Conservation (phyloP, 2,888 invertebrate species). For the Nomada fucata region DNA sequence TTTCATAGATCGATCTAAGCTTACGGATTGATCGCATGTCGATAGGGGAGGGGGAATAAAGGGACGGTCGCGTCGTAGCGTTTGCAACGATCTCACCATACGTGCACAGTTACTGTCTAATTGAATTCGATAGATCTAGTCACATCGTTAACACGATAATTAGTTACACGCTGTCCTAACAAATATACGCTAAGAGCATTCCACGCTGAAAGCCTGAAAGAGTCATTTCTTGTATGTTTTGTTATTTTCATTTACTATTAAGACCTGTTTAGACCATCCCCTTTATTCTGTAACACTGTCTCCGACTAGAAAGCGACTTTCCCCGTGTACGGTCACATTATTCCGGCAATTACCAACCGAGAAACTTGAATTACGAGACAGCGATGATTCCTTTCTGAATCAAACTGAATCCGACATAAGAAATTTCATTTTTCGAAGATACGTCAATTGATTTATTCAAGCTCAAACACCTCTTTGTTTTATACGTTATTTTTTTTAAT, state of each 20-base stretch:
- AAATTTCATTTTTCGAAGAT: constrained; percentile 14
- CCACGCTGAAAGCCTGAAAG: constrained; percentile 64
- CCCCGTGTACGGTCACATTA: constrained; percentile 32
- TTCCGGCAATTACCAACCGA: constrained; percentile 27
- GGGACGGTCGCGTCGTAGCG: constrained; percentile 36
- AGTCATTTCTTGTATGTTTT: constrained; percentile 12
- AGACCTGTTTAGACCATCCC: constrained; percentile 47
- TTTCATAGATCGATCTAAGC: constrained; percentile 12
- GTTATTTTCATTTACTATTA: constrained; percentile 15
- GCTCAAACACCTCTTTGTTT: constrained; percentile 25
- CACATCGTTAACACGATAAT: constrained; percentile 71
- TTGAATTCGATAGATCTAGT: constrained; percentile 72
- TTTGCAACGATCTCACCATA: constrained; percentile 43
- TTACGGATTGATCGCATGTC: constrained; percentile 4
- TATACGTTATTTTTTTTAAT: not conserved
- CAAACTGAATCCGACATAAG: constrained; percentile 12
- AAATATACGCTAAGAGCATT: constrained; percentile 60
- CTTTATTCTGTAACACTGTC: constrained; percentile 12
- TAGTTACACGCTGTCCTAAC: constrained; percentile 70
- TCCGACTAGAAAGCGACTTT: constrained; percentile 67
- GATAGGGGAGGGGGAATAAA: constrained; percentile 43
- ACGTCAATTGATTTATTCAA: constrained; percentile 33
- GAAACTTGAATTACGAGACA: constrained; percentile 24
- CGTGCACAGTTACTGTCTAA: constrained; percentile 58
- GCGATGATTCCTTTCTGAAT: constrained; percentile 24